Evolutionary conservation across 2,888 invertebrate genomes (phyloP), one percentile per base, ranked within the genome.

Genomic region (Congeria kusceri): DNA sequence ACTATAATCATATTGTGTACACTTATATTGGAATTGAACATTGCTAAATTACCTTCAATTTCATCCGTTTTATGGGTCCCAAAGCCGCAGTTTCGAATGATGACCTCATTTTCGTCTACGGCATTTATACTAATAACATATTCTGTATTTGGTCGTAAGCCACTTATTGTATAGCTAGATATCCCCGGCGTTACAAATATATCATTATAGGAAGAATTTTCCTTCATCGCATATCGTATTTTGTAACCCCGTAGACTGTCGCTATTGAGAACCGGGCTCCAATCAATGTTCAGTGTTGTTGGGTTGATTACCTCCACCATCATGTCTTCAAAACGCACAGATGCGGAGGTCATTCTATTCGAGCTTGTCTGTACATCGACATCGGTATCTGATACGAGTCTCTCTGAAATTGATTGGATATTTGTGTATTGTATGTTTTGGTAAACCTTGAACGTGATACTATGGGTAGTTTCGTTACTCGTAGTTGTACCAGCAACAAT

Each of bases 121-220:
- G 80, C 80, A 49, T 72, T 68, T 18, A 80, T 72, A 5, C 70
- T 75, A 18, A 76, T 65, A 7, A 68, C 61, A 57, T 80, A 80
- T 65, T 80, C 80, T 25, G 80, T 80, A n/a, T 68, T 72, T 4
- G 80, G 75, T 59, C 64, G 67, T 20, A 80, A 44, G 0, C 75
- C 80, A 44, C 58, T 72, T 18, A 80, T 62, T 47, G 80, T 80
- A 58, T 76, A 80, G 46, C 53, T 80, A 15, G 80, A 72, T 63
- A 72, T 80, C 27, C 75, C 80, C 27, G 68, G 56, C 25, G 80
- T 67, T 23, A 80, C 75, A 67, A 80, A 80, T 15, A 80, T 62
- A 44, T 76, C 75, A 62, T 80, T 76, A 46, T 76, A 76, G 1
- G 76, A 80, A 3, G 59, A 46, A 23, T 59, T 75, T 53, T 80